Evolutionary conservation across 2,113 vertebrate species (phyloP), one percentile per base, ranked within the genome.

Genomic region (Illadopsis cleaveri): DNA sequence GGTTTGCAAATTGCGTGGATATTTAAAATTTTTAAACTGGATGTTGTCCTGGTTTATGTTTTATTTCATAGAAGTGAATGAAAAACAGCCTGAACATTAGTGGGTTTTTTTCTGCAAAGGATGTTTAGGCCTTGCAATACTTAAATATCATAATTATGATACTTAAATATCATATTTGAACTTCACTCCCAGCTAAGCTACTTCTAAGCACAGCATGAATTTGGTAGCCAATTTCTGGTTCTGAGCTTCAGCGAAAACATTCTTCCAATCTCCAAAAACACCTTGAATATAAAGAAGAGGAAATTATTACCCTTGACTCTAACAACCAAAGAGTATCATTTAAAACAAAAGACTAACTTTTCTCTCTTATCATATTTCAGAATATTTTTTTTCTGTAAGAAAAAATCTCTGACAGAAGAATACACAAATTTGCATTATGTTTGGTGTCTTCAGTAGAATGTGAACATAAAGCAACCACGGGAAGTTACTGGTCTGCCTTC

Each of bases 181-280:
- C 58, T 97, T 97, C 11, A 73, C 72, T 93, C 97, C 98, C 15
- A 99, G 89, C 28, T 96, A 97, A 30, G 98, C 98, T 94, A 98
- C 98, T 66, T 93, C 97, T 94, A 99, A 97, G 56, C 95, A 97
- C 15, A 82, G 88, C 64, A 81, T 87, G 95, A 99, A 99, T 94
- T 97, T 98, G 64, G 96, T 90, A 82, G 98, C 98, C 97, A 99
- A 97, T 98, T 98, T 95, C 68, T 91, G 68, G 62, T 96, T 98
- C 94, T 99, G 98, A 70, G 97, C 95, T 86, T 98, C 95, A 80
- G 68, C 94, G 30, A 99, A 99, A 88, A 98, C 82, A 69, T 94
- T 98, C 94, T 96, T 98, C 98, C 98, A 98, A 86, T 98, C 98
- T 50, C 98, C 98, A 82, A 99, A 94, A 93, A 96, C 95, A 89